Evolutionary conservation across 2,888 invertebrate species (phyloP).

Genomic region (Leptopterna dolabrata): DNA sequence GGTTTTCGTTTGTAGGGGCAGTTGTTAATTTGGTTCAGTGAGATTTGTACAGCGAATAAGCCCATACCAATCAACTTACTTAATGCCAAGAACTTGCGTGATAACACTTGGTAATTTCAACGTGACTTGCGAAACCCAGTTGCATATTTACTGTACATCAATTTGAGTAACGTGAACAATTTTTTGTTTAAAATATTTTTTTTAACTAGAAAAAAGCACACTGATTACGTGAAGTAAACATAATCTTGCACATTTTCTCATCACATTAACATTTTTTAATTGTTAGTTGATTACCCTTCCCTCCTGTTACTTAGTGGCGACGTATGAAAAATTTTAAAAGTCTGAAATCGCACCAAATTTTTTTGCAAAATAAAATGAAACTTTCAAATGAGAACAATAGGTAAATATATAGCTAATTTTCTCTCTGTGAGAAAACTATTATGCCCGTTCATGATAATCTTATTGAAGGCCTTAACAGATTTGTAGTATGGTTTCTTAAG

Average conservation of each 20-base stretch:
- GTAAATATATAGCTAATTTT: neutral
- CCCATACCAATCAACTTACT: too few species aligned
- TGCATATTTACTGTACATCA: neutral
- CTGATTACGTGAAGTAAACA: neutral
- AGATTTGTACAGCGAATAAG: too few species aligned
- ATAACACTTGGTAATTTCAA: too few species aligned
- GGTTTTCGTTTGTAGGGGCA: neutral
- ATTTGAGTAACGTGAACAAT: neutral
- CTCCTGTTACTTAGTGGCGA: neutral
- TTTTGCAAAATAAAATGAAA: neutral
- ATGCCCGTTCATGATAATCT: conserved; percentile 7
- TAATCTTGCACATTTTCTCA: neutral
- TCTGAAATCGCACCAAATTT: conserved; percentile 7
- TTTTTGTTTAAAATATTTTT: too few species aligned
- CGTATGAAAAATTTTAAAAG: neutral
- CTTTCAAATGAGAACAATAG: conserved; percentile 11
- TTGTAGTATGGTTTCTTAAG: neutral
- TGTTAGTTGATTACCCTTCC: neutral
- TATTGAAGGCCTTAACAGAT: neutral
- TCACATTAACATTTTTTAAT: neutral
- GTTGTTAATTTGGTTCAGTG: neutral
- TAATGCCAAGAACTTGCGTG: too few species aligned
- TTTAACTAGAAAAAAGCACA: too few species aligned
- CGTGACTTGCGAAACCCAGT: too few species aligned
- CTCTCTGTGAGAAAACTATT: neutral